Evolutionary conservation across 2,797 vertebrate genomes (phyloP).

Genomic region (Chelon labrosus): DNA sequence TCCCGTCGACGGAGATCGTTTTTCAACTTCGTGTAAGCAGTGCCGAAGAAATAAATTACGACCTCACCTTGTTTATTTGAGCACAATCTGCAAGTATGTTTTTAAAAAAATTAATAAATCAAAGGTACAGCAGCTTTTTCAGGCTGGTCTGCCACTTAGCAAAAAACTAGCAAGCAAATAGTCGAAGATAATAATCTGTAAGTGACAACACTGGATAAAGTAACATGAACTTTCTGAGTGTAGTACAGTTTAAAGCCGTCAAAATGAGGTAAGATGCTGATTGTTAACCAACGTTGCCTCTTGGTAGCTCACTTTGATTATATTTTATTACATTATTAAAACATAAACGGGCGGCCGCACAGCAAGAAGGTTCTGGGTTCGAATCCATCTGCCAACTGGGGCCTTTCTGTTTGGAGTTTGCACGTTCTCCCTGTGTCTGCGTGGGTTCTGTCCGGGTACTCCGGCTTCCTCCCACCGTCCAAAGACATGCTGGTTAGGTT

Average conservation of each 20-base stretch:
- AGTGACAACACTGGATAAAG: background rate
- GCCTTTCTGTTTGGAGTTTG: too few species aligned
- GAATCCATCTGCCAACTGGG: too few species aligned
- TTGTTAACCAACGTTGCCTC: background rate
- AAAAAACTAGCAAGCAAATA: background rate
- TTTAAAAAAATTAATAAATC: slow-evolving; percentile 5
- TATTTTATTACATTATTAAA: background rate
- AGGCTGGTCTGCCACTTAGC: background rate
- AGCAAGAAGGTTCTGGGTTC: too few species aligned
- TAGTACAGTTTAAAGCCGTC: too few species aligned
- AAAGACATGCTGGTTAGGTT: too few species aligned
- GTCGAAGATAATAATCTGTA: background rate
- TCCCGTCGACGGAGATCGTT: slow-evolving; percentile 36
- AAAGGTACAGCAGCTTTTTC: background rate
- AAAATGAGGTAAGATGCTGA: too few species aligned
- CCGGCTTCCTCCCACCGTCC: too few species aligned
- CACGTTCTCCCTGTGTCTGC: too few species aligned
- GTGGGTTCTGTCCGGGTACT: too few species aligned
- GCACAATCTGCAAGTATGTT: slow-evolving; percentile 9
- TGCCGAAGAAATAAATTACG: slow-evolving; percentile 22
- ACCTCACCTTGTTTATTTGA: slow-evolving; percentile 28
- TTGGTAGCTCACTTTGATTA: background rate
- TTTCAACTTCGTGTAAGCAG: slow-evolving; percentile 38
- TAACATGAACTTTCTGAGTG: background rate
- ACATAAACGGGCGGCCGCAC: background rate